A percentile compares a stretch with the other conserved stretches of the same genome.
Evolutionary conservation across 2,888 invertebrate genomes (phyloP).

Genomic region (Seira musarum): DNA sequence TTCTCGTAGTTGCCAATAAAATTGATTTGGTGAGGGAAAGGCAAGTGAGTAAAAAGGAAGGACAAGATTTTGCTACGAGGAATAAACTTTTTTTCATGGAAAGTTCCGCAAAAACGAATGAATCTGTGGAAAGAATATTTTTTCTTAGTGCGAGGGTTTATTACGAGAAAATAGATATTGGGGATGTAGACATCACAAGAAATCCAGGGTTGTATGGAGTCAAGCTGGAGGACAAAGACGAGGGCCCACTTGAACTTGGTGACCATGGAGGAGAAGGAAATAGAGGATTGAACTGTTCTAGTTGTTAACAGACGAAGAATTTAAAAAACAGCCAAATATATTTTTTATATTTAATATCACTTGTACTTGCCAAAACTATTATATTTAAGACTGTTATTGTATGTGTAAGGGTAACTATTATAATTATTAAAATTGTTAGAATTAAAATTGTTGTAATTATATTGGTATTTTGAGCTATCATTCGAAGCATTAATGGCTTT

Average conservation of each 20-base stretch:
- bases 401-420: no score
- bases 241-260: no score
- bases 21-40: conserved; percentile 42
- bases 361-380: no score
- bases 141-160: conserved; percentile 41
- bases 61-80: conserved; percentile 35
- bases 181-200: conserved; percentile 46
- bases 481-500: no score
- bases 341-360: no score
- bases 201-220: conserved; percentile 29
- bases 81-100: conserved; percentile 54
- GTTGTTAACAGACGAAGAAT: no score
- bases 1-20: conserved; percentile 54
- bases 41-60: conserved; percentile 38
- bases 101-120: conserved; percentile 46
- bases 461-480: no score
- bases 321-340: no score
- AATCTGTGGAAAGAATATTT: conserved; percentile 49
- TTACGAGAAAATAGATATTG: conserved; percentile 53
- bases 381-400: no score
- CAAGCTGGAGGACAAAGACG: conserved; percentile 25
- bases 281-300: not conserved
- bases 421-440: no score
- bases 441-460: no score
- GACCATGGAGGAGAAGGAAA: not conserved